Base-by-base conservation (phyloP, 1,140 invertebrate genomes). In the Listronotus bonariensis region DNA sequence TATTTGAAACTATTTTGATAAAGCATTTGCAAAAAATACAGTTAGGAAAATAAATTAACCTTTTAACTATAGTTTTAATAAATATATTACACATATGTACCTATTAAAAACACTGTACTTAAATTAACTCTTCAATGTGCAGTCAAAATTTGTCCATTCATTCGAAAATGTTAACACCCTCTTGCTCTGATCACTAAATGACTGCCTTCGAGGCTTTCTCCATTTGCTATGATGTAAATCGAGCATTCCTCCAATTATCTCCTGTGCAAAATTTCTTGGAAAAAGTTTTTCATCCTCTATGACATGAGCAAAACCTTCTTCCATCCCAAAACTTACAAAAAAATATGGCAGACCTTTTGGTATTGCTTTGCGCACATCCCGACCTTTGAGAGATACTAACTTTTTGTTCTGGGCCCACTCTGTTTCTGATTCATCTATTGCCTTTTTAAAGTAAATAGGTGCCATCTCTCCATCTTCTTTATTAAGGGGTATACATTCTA, bases 401-500 rank as follows among this genome's bases (percentile, higher is more conserved):
- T 99, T 98, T 75, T 95, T 96, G 77, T 99, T 98, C 67, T 89
- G 88, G 11, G 92, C 85, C 96, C 96, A 98, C 82, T 98, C 95
- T 20, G 85, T 87, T 81, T 98, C 96, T 68, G 91, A 95, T 79
- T 98, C 96, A 72, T 93, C 81, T 48, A 99, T 87, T 0, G 95
- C 96, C 88, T 99, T 98, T 86, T 97, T 97, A 75, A 98, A 98
- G 82, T 97, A 98, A 67, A 98, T 96, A 1, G 95, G 93, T 10
- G 93, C 92, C 75, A 90, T 80, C 66, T 92, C 89, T 20, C 91
- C 92, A 34, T 87, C 83, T 78, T 95, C 91, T 74, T 85, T 86
- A 6, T 91, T 87, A 69, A 98, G 72, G 0, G 96, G 93, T 17
- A 98, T 82, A 83, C 95, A 98, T 71, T 98, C 89, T 15, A 98